These are phyloP conservation scores for Trachelus stipa DNA, from an alignment of 2,888 invertebrate species.

Conservation along the genomic window DNA sequence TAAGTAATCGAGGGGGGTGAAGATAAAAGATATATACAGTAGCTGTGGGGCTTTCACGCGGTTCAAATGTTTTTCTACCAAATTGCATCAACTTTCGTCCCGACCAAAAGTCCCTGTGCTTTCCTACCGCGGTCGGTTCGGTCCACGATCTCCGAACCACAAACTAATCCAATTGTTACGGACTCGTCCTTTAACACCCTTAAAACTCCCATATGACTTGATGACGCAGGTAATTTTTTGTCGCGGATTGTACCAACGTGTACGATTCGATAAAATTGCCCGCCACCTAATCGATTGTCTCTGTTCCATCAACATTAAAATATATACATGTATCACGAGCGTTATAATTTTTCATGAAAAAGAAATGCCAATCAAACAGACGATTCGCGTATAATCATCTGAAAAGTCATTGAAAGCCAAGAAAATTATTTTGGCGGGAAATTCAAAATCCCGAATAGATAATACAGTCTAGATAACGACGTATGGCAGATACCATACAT, in stretches of 20 bases:
- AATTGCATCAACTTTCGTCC: conserved; percentile 32
- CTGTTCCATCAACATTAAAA: not conserved
- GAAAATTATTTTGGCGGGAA: not conserved
- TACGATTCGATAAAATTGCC: not conserved
- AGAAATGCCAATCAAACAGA: not conserved
- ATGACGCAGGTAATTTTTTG: conserved; percentile 37
- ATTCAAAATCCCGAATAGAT: not conserved
- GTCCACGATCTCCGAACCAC: not conserved
- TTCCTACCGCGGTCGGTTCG: not conserved
- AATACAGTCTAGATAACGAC: no score
- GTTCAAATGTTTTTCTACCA: conserved; percentile 36
- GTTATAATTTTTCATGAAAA: no score
- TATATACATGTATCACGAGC: no score
- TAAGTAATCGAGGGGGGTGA: not conserved
- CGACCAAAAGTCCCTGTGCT: not conserved
- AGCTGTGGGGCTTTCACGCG: conserved; percentile 21
- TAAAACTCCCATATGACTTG: not conserved
- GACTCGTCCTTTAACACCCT: not conserved
- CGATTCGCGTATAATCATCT: not conserved
- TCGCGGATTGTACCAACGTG: not conserved
- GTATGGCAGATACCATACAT: not conserved
- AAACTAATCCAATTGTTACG: not conserved
- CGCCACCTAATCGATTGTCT: not conserved
- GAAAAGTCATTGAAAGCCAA: not conserved
- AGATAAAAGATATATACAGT: not conserved